These are phyloP conservation scores for Vireo altiloquus DNA, from an alignment of 2,113 vertebrate genomes.

Conservation along the genomic window DNA sequence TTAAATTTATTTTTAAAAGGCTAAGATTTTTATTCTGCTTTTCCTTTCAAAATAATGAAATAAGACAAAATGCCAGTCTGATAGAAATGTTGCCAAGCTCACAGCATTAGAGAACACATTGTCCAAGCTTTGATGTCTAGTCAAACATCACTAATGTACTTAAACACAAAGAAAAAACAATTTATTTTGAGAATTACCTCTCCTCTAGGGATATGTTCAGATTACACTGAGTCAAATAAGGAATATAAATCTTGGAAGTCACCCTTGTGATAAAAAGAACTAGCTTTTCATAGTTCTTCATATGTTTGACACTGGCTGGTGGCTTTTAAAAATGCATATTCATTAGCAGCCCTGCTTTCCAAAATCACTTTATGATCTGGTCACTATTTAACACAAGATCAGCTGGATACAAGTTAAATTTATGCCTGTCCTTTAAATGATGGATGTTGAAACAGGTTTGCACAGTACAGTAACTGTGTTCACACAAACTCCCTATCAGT, in stretches of 20 bases:
- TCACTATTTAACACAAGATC: background rate
- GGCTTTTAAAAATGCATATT: background rate
- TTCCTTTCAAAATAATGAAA: constrained; percentile 10
- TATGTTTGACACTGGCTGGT: background rate
- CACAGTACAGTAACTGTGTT: background rate
- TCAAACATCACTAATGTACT: background rate
- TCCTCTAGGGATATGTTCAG: background rate
- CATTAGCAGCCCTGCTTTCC: background rate
- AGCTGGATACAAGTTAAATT: constrained; percentile 2
- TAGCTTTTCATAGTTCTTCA: background rate
- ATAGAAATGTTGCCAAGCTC: background rate
- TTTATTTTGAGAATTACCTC: background rate
- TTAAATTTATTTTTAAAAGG: background rate
- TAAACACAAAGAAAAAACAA: background rate
- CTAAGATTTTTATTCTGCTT: background rate
- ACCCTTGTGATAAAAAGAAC: background rate
- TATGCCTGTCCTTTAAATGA: background rate
- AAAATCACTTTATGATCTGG: background rate
- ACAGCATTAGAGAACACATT: background rate
- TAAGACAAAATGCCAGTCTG: background rate
- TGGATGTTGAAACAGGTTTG: background rate
- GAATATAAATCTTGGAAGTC: background rate
- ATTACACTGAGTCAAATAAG: background rate
- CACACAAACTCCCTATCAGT: background rate
- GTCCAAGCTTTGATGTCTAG: background rate